Evolutionary conservation across 2,113 vertebrate species (phyloP), one percentile per base, ranked within the genome.

Genomic region (Myotis brandtii): DNA sequence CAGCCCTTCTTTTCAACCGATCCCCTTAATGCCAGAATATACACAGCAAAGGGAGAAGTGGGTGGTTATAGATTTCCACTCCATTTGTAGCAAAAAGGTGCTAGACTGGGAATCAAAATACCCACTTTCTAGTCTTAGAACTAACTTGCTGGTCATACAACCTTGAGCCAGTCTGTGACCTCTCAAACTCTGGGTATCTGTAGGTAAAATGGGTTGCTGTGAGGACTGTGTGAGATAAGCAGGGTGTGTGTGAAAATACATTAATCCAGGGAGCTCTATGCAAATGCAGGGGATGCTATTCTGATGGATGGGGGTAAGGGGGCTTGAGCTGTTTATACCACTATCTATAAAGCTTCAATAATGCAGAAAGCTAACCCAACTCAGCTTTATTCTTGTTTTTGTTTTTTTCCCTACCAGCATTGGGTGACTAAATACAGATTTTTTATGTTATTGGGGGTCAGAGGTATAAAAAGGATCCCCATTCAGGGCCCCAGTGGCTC

Each of bases 11-110:
- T 92, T 89, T 77, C 84, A 37, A 25, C 52, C 0, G 0, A 54
- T 34, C 70, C 56, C 93, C 82, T 86, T 59, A 54, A 89, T 96
- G 95, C 95, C 97, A 96, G 96, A 92, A 82, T 94, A 95, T 59
- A 96, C 86, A 96, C 69, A 40, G 59, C 64, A 86, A 83, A 37
- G 59, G 64, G 85, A 93, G 92, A 96, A 83, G 86, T 93, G 83
- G 93, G 86, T 95, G 89, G 91, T 93, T 97, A 95, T 80, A 96
- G 96, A 95, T 95, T 95, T 96, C 93, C 96, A 94, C 95, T 95
- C 95, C 52, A 76, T 96, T 90, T 95, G 66, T 32, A 56, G 80
- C 50, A 72, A 69, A 76, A 87, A 50, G 48, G 76, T 52, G 48
- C 64, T 76, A 91, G 92, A 67, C 40, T 66, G 77, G 70, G 20